Base-by-base conservation (phyloP, 2,888 invertebrate species). In the Anodontia alba region DNA sequence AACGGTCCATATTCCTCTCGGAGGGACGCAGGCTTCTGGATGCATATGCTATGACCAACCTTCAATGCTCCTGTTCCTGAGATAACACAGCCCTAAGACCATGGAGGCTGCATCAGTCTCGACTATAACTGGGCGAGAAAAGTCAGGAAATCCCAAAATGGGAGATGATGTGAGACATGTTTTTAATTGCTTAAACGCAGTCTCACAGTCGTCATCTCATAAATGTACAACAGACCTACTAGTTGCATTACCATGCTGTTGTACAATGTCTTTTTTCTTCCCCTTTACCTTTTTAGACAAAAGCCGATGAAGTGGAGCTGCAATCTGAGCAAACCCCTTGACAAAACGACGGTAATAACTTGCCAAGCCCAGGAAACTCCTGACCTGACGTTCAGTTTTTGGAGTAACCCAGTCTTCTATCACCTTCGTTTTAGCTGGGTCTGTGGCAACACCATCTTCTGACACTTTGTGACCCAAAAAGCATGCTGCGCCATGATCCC, bases 71-170 rank as follows among this genome's bases (percentile, higher is more conserved):
- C 54, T 83, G 80, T 7, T 85, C 78, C 46, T 88, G 87, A 17
- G 82, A 79, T 10, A 87, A 51, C 3, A 89, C 78, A 12, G 80
- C 85, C 2, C 88, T 84, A 8, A 88, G 69, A 2, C 88, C 86
- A 20, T 66, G 17, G 31, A 77, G 42, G 43, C 80, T 78, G 81
- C 87, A 75, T 88, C 88, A 5, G 73, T 76, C 36, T 89, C 86
- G 43, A 88, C 49, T 0, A 87, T 72, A 54, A 73, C 88, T 12
- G 85, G 80, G n/a, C 42, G 36, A 12, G 29, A 51, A 43, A 86
- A 87, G 38, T 89, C 87, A 0, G 88, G 75, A 46, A 73, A 88
- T n/a, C 84, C 84, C 17, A 90, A 62, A 2, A 90, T 70, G 17
- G 85, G 81, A 1, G 83, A 76, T 49, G 73, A 33, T 1, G 78